Conservation (phyloP, 2,113 vertebrate genomes). For the Channa maculata region DNA sequence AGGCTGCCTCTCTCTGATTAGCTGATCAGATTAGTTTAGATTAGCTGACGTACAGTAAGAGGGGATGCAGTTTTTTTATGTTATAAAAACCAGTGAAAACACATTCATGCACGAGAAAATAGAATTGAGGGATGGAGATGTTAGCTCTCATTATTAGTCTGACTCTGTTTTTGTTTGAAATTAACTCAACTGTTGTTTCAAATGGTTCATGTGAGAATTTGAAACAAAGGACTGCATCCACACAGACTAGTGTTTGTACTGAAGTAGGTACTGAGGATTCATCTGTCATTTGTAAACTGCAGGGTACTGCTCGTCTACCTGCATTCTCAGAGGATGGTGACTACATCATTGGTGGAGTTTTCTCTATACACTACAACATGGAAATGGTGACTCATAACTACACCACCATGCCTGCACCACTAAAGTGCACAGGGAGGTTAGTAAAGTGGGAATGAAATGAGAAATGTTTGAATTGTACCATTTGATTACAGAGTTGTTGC, state of each 20-base stretch:
- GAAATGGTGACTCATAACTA: slow-evolving; percentile 58
- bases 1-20: no score
- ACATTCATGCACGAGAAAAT: not conserved
- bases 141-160: slow-evolving; percentile 1
- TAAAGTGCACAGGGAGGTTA: slow-evolving; percentile 76
- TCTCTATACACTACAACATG: slow-evolving; percentile 68
- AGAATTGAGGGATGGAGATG: slow-evolving; percentile 11
- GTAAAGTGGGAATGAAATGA: slow-evolving; percentile 15
- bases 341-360: slow-evolving; percentile 76
- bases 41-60: not conserved
- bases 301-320: slow-evolving; percentile 46
- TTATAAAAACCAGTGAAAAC: slow-evolving; percentile 44
- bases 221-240: not conserved
- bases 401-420: slow-evolving; percentile 62
- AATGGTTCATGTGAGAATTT: not conserved
- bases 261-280: not conserved
- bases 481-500: no score
- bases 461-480: not conserved
- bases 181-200: slow-evolving; percentile 16
- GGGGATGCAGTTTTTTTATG: not conserved
- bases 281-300: slow-evolving; percentile 60
- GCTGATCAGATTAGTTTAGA: no score
- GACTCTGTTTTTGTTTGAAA: slow-evolving; percentile 16
- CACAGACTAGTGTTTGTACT: not conserved
- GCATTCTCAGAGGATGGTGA: slow-evolving; percentile 73